Evolutionary conservation across 2,888 invertebrate species (phyloP), one percentile per base, ranked within the genome.

Genomic region (Halocaridina rubra): DNA sequence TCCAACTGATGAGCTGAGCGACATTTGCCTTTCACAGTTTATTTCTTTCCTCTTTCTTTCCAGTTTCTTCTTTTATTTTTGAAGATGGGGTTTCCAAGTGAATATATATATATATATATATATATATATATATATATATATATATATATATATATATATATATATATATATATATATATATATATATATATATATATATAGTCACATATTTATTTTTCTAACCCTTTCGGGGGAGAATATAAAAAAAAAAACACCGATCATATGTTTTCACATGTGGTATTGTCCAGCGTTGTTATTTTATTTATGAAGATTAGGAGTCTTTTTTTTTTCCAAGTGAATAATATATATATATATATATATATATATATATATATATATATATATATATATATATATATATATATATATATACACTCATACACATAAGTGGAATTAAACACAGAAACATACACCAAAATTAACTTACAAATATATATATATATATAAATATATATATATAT

Each of bases 121-220:
- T 53, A 53, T 53, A 7, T 53, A 53, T 53, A 19, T 53, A 53
- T 53, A 53, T 53, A 53, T 53, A 53, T 64, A 64, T 64, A 64
- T 64, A 64, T 64, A 8, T 64, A 64, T 64, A 64, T 64, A 64
- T 64, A 64, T 64, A 64, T 13, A 64, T 64, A 64, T 4, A 64
- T 64, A 64, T 64, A 64, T 64, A 64, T 64, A 7, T 53, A 53
- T 53, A 53, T 53, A 7, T 7, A 53, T 53, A 53, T 53, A 53
- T 53, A 53, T 53, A 53, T 53, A 53, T 53, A 53, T 53, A 53
- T 53, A 53, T 53, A 53, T 53, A 53, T 53, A 53, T 53, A 53
- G 13, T 4, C 19, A 53, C 19, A 53, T 53, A 53, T 53, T n/a
- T 53, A 53, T 53, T 7, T 53, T n/a, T 53, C n/a, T n/a, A n/a